A percentile compares a stretch with the other conserved stretches of the same genome.
Evolutionary conservation across 2,888 invertebrate species (phyloP).

Genomic region (Chesias legatella): DNA sequence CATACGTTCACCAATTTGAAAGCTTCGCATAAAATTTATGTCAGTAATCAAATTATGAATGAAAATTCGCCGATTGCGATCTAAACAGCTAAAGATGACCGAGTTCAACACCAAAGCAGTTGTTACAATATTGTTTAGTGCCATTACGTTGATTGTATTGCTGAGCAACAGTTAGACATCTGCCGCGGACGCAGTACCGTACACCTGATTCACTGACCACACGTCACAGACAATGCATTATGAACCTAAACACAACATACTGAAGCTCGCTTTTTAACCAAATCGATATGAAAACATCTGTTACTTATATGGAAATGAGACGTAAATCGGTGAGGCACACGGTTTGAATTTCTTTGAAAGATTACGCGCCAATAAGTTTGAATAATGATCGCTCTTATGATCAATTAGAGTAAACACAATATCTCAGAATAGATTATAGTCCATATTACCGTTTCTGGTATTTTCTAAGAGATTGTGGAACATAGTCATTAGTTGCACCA

Average conservation of each 20-base stretch:
- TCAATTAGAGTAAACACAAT: conserved; percentile 31
- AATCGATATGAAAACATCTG: conserved; percentile 9
- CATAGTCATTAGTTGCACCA: conserved; percentile 22
- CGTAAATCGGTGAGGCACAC: conserved; percentile 12
- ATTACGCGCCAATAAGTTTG: conserved; percentile 28
- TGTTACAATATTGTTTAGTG: conserved; percentile 13
- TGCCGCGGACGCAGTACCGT: conserved; percentile 48
- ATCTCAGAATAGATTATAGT: no score
- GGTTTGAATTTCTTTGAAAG: conserved; percentile 9
- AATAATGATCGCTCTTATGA: conserved; percentile 25
- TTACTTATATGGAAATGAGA: conserved; percentile 7
- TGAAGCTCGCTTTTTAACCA: conserved; percentile 18
- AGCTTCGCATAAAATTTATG: conserved; percentile 2
- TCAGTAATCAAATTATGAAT: not conserved
- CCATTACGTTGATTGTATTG: conserved; percentile 38
- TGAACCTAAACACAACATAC: conserved; percentile 14
- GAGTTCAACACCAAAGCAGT: conserved; percentile 19
- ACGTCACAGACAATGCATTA: conserved; percentile 10
- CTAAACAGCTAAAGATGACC: conserved; percentile 16
- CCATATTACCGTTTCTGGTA: conserved; percentile 28
- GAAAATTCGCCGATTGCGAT: conserved; percentile 3
- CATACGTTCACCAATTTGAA: no score
- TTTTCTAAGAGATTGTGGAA: conserved; percentile 26
- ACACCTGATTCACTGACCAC: conserved; percentile 50
- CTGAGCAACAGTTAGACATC: conserved; percentile 49